phyloP scores from a whole-genome alignment of 2,888 invertebrate genomes.

The Monopis laevigella region DNA sequence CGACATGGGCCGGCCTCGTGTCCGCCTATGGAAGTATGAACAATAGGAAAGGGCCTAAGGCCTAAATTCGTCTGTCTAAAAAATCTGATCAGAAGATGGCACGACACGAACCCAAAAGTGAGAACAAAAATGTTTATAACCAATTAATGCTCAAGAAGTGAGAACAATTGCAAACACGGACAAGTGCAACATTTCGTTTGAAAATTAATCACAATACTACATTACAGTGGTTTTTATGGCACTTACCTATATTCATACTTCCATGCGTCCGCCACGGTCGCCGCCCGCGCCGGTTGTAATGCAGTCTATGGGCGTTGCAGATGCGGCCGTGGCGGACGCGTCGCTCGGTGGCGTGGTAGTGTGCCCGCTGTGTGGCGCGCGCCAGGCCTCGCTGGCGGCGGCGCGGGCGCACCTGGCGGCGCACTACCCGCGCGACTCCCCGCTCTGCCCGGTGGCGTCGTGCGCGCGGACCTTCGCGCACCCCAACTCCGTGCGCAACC shows the following conservation, averaged over 20 bases:
- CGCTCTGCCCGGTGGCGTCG: conserved; percentile 79
- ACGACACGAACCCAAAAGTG: no score
- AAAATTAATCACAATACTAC: conserved; percentile 35
- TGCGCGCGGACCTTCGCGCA: conserved; percentile 82
- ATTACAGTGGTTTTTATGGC: conserved; percentile 34
- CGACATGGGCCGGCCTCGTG: no score
- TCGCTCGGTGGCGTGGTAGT: conserved; percentile 42
- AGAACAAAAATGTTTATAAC: no score
- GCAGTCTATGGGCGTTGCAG: conserved; percentile 34
- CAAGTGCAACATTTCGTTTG: conserved; percentile 28
- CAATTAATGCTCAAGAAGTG: no score
- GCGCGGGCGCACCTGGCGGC: conserved; percentile 81
- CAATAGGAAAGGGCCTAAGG: no score
- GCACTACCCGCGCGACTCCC: conserved; percentile 87
- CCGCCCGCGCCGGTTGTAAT: no score
- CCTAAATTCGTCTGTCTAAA: no score
- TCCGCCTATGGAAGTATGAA: no score
- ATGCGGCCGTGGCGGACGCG: conserved; percentile 29
- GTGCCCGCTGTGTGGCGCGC: conserved; percentile 79
- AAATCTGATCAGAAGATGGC: no score
- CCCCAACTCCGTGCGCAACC: conserved; percentile 87
- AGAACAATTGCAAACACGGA: no score
- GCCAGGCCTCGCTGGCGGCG: conserved; percentile 71
- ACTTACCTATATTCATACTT: conserved; percentile 72
- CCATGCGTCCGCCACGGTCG: conserved; percentile 29